Evolutionary conservation across 1,140 invertebrate species (phyloP), one percentile per base, ranked within the genome.

Genomic region (Rhizoglyphus robini): DNA sequence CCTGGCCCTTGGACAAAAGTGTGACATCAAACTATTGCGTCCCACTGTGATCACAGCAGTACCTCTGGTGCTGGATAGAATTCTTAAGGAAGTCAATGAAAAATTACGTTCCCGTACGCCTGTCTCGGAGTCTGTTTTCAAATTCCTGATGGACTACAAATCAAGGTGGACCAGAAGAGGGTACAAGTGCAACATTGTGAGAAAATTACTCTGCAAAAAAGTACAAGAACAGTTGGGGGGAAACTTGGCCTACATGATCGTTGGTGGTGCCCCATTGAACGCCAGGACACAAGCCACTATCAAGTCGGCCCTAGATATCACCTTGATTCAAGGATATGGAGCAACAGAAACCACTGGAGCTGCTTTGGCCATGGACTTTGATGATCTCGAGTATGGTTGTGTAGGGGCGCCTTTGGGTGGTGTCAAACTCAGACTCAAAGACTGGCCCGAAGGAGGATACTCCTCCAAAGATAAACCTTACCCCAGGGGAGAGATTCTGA

Each of bases 1-100:
- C 78, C 93, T 99, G 65, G 92, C 91, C 79, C 83, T 84, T 67
- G 95, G 94, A 3, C 74, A 75, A 59, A 73, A 77, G 68, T 81
- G 96, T 5, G 96, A 99, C 76, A 88, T 92, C 4, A 85, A 86
- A 25, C 84, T 94, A 0, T 77, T 99, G 29, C 81, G 83, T 72
- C 96, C 96, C 13, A 96, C 93, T 0, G 86, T 94, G 69, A 86
- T 99, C 77, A 93, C 93, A 4, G 84, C 90, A 58, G 96, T 99
- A 34, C 96, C 96, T 32, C 68, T 49, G 69, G 71, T 67, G 66
- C 46, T 57, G 67, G 71, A 61, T 63, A 83, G 94, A 65, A 88
- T 98, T 65, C 94, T 90, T 70, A 96, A 96, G 78, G 90, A 86
- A 62, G 91, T 96, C 65, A 90, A 88, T 88, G 88, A 69, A 90